phyloP scores from a whole-genome alignment of 2,888 invertebrate genomes.

The Macaria liturata region DNA sequence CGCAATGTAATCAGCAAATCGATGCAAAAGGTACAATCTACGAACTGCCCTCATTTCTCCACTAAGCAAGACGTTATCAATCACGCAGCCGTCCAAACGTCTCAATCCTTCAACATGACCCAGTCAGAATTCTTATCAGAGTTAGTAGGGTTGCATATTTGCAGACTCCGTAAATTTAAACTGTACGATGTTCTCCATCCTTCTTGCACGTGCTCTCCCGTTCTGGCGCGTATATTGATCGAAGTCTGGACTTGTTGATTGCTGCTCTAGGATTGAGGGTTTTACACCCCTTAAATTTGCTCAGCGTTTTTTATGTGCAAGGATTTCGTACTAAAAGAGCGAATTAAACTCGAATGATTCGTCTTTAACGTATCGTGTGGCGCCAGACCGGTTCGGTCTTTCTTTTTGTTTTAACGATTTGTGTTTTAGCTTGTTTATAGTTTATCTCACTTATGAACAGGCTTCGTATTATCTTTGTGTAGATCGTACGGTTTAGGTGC shows the following conservation, averaged over 20 bases:
- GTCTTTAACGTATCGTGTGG: slow-evolving; percentile 18
- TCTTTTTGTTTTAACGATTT: too few relatives aligned
- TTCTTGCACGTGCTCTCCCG: slow-evolving; percentile 56
- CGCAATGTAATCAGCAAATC: too few relatives aligned
- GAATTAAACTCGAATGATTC: slow-evolving; percentile 25
- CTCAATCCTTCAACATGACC: slow-evolving; percentile 17
- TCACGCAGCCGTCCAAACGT: not conserved
- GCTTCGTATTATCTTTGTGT: too few relatives aligned
- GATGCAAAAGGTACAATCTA: too few relatives aligned
- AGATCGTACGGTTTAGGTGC: not conserved
- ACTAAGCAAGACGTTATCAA: too few relatives aligned
- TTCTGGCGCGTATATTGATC: slow-evolving; percentile 73
- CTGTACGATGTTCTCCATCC: slow-evolving; percentile 45
- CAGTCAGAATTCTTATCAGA: slow-evolving; percentile 21
- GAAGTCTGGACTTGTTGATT: slow-evolving; percentile 81
- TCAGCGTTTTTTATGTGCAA: slow-evolving; percentile 23
- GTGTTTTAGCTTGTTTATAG: too few relatives aligned
- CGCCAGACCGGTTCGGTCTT: slow-evolving; percentile 21
- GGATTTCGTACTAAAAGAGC: slow-evolving; percentile 6
- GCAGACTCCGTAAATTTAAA: slow-evolving; percentile 30
- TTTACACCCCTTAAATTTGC: slow-evolving; percentile 55
- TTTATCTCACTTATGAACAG: too few relatives aligned
- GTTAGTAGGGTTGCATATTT: slow-evolving; percentile 25
- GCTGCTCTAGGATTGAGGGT: slow-evolving; percentile 48
- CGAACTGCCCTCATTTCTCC: too few relatives aligned